Base-by-base conservation (phyloP, 2,797 vertebrate species). In the Danio choprae region DNA sequence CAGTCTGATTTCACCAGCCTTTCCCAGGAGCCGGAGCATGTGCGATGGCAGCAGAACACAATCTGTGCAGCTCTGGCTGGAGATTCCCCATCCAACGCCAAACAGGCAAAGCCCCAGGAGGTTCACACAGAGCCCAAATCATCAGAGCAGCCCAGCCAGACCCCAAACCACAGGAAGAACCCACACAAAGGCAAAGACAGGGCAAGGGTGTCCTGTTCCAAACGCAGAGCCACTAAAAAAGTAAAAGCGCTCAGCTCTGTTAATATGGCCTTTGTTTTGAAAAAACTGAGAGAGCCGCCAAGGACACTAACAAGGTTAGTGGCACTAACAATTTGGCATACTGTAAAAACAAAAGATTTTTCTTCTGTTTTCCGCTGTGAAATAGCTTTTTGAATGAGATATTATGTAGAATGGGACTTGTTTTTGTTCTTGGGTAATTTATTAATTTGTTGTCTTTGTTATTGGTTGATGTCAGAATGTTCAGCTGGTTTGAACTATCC, bases 1-100 rank as follows among this genome's bases (percentile, higher is more conserved):
- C 88, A 82, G 78, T 68, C 87, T 82, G 83, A 92, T 87, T 89
- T 90, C 41, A 85, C 84, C 86, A 89, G 70, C 79, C 85, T 83
- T 74, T 82, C 90, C 69, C 87, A 88, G 80, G 85, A 90, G 58
- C 2, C 93, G 79, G 65, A 83, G 55, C 65, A 85, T 81, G 90
- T 90, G 85, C 89, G 85, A 80, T 74, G 83, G 64, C 56, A 70
- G 44, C 69, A 70, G 79, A 50, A 43, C 22, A 50, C 48, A 51
- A 7, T 50, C 55, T 73, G 62, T 43, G 50, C 58, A n/a, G 18
- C 67, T 71, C 36, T 50, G 41, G 71, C 40, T 11, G 43, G 62
- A 63, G 40, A 62, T 43, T 43, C 12, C 15, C 48, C 8, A 41
- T 58, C 67, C 58, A 63, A 16, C 60, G 22, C 51, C 70, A 46